Evolutionary conservation across 2,888 invertebrate genomes (phyloP).

Genomic region (Mythimna loreyi): DNA sequence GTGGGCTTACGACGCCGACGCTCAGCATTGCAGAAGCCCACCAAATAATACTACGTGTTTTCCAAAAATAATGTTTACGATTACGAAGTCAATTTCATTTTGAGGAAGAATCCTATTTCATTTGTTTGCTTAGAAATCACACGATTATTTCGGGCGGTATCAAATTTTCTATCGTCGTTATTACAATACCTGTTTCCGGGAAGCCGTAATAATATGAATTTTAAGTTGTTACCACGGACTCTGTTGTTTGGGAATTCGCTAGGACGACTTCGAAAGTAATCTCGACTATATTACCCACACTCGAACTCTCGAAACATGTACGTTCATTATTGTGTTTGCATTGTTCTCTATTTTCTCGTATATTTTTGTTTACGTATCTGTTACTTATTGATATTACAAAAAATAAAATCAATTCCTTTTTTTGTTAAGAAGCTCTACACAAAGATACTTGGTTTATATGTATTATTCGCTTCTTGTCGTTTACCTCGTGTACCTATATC

Average conservation of each 20-base stretch:
- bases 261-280: constrained; percentile 36
- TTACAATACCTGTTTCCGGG: constrained; percentile 53
- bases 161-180: constrained; percentile 63
- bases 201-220: constrained; percentile 55
- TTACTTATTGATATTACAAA: constrained; percentile 31
- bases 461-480: constrained; percentile 24
- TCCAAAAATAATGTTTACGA: constrained; percentile 61
- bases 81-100: constrained; percentile 66
- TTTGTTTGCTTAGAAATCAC: constrained; percentile 63
- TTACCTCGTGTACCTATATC: constrained; percentile 13
- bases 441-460: constrained; percentile 15
- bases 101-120: constrained; percentile 59
- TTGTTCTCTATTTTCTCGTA: constrained; percentile 4
- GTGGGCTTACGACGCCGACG: constrained; percentile 40
- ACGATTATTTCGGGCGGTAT: constrained; percentile 60
- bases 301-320: constrained; percentile 21
- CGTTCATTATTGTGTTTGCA: constrained; percentile 8
- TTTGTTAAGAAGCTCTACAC: constrained; percentile 22
- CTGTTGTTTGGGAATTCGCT: constrained; percentile 32
- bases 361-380: constrained; percentile 26
- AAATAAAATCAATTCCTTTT: constrained; percentile 16
- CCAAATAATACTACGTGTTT: constrained; percentile 50
- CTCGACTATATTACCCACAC: constrained; percentile 9
- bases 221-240: constrained; percentile 49
- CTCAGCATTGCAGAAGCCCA: constrained; percentile 36